phyloP scores from a whole-genome alignment of 2,113 vertebrate species.

The Acanthisitta chloris region DNA sequence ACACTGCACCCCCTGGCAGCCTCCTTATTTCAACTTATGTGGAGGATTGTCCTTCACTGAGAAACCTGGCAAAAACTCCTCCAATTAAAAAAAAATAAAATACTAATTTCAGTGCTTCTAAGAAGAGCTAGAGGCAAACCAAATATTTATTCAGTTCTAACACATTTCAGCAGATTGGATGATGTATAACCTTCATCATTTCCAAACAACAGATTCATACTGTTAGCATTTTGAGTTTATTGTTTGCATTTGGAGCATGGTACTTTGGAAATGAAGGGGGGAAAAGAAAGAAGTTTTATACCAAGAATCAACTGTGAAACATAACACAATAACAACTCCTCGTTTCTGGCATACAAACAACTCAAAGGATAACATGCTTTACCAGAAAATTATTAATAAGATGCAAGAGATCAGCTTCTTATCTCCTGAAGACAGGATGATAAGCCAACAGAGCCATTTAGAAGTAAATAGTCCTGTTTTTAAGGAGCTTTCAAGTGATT shows the following conservation, averaged over 20 bases:
- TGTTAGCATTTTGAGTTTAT: background rate
- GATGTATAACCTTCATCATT: background rate
- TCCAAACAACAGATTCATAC: constrained; percentile 10
- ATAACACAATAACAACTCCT: background rate
- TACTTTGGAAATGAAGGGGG: background rate
- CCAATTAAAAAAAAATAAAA: background rate
- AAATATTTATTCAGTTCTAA: constrained; percentile 33
- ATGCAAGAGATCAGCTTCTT: constrained; percentile 15
- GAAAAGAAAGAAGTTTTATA: background rate
- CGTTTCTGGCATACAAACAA: background rate
- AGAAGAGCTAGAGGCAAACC: constrained; percentile 17
- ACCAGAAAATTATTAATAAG: constrained; percentile 35
- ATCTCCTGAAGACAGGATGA: background rate
- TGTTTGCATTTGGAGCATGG: background rate
- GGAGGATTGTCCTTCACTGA: background rate
- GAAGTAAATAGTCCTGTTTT: constrained; percentile 11
- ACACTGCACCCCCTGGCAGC: constrained; percentile 36
- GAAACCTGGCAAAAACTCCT: constrained; percentile 12
- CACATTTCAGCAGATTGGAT: background rate
- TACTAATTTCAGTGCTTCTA: background rate
- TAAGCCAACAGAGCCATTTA: constrained; percentile 7
- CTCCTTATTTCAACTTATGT: background rate
- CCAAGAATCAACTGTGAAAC: constrained; percentile 25
- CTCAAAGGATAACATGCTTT: constrained; percentile 1
- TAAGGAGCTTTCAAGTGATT: background rate